phyloP scores from a whole-genome alignment of 2,888 invertebrate genomes.

The Parnassius smintheus region DNA sequence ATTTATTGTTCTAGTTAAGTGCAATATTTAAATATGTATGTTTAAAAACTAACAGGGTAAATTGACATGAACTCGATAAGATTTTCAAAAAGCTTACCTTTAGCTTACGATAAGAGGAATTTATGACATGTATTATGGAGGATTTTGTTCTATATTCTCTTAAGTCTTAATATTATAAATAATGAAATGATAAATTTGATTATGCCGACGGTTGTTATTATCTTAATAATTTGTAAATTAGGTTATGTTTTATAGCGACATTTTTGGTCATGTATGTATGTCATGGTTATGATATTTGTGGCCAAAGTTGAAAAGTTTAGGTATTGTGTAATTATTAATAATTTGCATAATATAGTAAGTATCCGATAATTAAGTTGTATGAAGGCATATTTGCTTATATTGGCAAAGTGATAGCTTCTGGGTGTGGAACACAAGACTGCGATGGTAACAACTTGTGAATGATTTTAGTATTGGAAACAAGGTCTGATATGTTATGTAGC shows the following conservation, averaged over 20 bases:
- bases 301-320: constrained; percentile 14
- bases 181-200: constrained; percentile 5
- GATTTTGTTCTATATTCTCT: constrained; percentile 19
- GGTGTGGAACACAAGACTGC: constrained; percentile 65
- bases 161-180: constrained; percentile 17
- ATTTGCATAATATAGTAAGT: background rate
- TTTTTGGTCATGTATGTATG: constrained; percentile 1
- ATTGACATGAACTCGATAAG: constrained; percentile 48
- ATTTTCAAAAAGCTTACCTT: constrained; percentile 42
- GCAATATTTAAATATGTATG: constrained; percentile 55
- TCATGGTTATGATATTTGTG: constrained; percentile 10
- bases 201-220: constrained; percentile 15
- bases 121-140: constrained; percentile 16
- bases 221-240: constrained; percentile 17
- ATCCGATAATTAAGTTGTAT: constrained; percentile 10
- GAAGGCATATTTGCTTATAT: constrained; percentile 20
- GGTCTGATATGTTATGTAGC: constrained; percentile 59
- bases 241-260: constrained; percentile 10
- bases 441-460: constrained; percentile 74
- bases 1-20: constrained; percentile 58
- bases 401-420: constrained; percentile 29
- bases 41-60: constrained; percentile 75
- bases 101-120: constrained; percentile 21
- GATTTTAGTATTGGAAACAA: constrained; percentile 49
- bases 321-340: constrained; percentile 8